Evolutionary conservation across 2,888 invertebrate species (phyloP).

Genomic region (Myopa testacea): DNA sequence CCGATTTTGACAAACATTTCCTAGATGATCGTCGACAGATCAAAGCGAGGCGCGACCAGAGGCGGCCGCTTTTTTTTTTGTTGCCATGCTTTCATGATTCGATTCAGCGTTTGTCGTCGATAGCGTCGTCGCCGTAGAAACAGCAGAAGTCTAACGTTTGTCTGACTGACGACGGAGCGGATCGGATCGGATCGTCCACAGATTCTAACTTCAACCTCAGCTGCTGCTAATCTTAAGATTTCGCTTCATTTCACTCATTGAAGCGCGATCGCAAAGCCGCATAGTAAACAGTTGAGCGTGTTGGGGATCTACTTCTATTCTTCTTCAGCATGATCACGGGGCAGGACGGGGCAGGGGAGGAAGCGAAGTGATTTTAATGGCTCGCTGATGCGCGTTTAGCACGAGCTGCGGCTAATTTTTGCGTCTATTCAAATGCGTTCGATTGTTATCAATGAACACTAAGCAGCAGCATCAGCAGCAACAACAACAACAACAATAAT

Average conservation of each 20-base stretch:
- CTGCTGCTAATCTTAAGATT: slow-evolving; percentile 30
- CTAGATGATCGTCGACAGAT: slow-evolving; percentile 69
- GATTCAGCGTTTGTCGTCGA: neutral
- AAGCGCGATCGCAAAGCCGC: neutral
- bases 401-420: slow-evolving; percentile 50
- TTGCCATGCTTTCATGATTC: neutral
- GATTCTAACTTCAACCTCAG: neutral
- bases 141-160: slow-evolving; percentile 7
- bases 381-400: slow-evolving; percentile 35
- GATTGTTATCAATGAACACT: slow-evolving; percentile 25
- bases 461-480: neutral
- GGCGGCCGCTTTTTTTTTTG: slow-evolving; percentile 35
- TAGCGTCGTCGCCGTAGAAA: neutral
- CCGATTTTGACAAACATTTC: slow-evolving; percentile 69
- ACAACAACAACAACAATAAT: neutral
- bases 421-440: slow-evolving; percentile 41
- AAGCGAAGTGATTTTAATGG: neutral
- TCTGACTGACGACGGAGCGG: neutral
- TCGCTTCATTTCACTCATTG: slow-evolving; percentile 26
- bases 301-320: neutral
- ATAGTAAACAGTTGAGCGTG: neutral
- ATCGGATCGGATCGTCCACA: neutral
- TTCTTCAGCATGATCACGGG: neutral
- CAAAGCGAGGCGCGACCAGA: slow-evolving; percentile 57
- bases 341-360: neutral